phyloP scores from a whole-genome alignment of 1,140 invertebrate species.

The Drosophila teissieri region DNA sequence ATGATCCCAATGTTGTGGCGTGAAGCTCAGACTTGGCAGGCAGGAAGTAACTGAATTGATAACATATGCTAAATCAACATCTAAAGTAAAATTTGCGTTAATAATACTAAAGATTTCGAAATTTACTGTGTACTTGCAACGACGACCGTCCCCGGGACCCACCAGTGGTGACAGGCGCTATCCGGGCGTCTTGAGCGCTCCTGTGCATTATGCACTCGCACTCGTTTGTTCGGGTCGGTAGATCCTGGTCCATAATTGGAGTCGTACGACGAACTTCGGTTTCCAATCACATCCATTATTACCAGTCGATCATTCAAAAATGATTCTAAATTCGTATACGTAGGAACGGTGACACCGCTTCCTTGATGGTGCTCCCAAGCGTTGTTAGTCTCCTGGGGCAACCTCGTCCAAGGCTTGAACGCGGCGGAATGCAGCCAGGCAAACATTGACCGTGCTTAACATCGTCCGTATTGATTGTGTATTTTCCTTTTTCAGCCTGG shows the following conservation, averaged over 20 bases:
- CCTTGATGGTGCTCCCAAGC: constrained; percentile 6
- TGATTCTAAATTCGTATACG: background rate
- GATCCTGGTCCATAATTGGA: background rate
- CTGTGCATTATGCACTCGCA: background rate
- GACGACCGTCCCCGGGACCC: no score
- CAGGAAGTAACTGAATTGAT: no score
- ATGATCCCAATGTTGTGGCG: no score
- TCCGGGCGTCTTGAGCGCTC: background rate
- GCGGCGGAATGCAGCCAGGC: background rate
- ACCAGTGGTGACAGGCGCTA: no score
- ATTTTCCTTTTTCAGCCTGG: background rate
- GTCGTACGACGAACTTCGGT: background rate
- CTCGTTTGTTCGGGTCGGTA: background rate
- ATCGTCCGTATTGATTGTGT: no score
- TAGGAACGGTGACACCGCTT: background rate
- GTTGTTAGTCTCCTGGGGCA: background rate
- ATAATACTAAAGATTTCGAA: no score
- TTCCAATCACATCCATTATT: background rate
- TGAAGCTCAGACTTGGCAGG: no score
- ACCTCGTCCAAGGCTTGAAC: background rate
- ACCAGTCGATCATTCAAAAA: background rate
- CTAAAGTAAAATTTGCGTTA: no score
- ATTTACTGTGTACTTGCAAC: no score
- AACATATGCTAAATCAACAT: no score
- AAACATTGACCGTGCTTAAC: no score